These are phyloP conservation scores for Sitodiplosis mosellana DNA, from an alignment of 1,140 invertebrate species.

Conservation along the genomic window DNA sequence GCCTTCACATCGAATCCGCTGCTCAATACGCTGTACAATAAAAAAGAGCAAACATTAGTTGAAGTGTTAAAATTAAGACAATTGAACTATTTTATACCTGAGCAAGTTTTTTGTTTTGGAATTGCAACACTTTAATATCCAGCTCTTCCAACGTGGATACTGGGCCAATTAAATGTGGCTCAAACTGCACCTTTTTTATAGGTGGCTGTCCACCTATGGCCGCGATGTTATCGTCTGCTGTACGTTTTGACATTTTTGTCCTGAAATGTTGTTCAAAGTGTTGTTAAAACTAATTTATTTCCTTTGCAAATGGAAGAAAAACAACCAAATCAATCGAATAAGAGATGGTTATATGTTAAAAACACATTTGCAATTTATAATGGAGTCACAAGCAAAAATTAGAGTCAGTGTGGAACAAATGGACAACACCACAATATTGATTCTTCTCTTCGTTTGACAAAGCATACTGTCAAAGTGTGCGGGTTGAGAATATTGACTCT, in stretches of 20 bases:
- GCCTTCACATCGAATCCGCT: conserved; percentile 71
- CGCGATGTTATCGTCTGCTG: conserved; percentile 38
- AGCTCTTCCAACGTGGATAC: conserved; percentile 90
- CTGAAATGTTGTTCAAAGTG: too few species aligned
- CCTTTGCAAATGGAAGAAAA: too few species aligned
- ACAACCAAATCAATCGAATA: too few species aligned
- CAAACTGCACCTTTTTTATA: conserved; percentile 85
- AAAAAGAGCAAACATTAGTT: conserved; percentile 1
- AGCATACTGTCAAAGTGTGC: too few species aligned
- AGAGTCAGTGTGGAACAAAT: too few species aligned
- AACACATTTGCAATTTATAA: too few species aligned
- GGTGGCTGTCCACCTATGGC: conserved; percentile 35
- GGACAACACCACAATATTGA: too few species aligned
- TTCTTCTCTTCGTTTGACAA: too few species aligned
- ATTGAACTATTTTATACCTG: conserved; percentile 40
- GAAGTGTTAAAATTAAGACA: not conserved
- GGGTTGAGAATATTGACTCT: too few species aligned
- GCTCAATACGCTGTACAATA: conserved; percentile 56
- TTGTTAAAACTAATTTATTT: too few species aligned
- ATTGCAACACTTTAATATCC: conserved; percentile 91
- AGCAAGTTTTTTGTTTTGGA: conserved; percentile 91
- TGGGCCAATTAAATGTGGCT: conserved; percentile 78
- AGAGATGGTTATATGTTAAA: too few species aligned
- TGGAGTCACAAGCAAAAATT: too few species aligned
- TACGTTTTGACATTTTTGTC: conserved; percentile 48